Percentiles rank a stretch among this genome's conserved stretches.
Conservation (phyloP, 1,140 invertebrate genomes). For the Probaryconus sp. region DNA sequence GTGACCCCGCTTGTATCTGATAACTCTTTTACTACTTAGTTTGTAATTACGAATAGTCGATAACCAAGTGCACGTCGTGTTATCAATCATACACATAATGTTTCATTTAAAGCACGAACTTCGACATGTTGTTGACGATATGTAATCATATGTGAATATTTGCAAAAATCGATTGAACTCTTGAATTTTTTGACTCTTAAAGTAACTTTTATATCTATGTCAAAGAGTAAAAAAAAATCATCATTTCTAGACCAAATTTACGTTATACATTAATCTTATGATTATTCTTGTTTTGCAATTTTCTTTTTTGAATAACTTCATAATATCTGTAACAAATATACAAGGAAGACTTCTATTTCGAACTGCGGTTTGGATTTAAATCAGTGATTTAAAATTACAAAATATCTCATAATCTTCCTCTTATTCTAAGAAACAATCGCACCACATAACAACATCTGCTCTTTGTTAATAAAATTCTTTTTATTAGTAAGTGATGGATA, state of each 20-base stretch:
- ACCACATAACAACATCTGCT: too few relatives aligned
- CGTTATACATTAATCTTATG: too few relatives aligned
- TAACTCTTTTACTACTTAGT: constrained; percentile 2
- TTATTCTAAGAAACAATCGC: too few relatives aligned
- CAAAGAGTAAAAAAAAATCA: background rate
- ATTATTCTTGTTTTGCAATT: too few relatives aligned
- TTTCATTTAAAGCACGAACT: constrained; percentile 27
- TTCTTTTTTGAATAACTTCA: too few relatives aligned
- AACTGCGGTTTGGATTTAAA: too few relatives aligned
- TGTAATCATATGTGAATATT: constrained; percentile 19
- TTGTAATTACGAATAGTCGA: constrained; percentile 25
- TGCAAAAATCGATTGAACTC: background rate
- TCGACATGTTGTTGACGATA: constrained; percentile 9
- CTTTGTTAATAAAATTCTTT: too few relatives aligned
- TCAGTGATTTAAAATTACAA: too few relatives aligned
- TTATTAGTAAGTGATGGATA: too few relatives aligned
- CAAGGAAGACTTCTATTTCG: too few relatives aligned
- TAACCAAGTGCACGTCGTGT: constrained; percentile 4
- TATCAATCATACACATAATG: constrained; percentile 15
- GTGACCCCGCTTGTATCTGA: background rate
- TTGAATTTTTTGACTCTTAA: background rate
- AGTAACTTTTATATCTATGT: constrained; percentile 4
- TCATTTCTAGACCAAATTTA: background rate
- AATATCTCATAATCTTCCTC: too few relatives aligned
- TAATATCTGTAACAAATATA: too few relatives aligned